Conservation (phyloP, 92 coral and sea anemone species). For the Parazoanthus swiftii region DNA sequence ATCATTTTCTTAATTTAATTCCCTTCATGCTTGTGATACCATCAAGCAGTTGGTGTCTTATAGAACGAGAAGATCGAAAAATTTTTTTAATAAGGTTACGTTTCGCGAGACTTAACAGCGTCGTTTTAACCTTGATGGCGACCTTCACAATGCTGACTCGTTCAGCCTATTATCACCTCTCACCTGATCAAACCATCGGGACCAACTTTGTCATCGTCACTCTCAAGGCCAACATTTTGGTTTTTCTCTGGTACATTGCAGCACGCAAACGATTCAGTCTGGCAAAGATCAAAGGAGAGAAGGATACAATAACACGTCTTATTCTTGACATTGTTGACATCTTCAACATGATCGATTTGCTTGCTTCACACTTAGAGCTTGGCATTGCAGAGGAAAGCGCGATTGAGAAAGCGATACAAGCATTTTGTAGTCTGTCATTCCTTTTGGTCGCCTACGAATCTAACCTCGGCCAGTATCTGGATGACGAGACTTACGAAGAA, state of each 20-base stretch:
- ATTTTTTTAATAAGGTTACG: too few relatives aligned
- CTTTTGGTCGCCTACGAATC: neutral
- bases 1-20: neutral
- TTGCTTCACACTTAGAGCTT: conserved; percentile 1
- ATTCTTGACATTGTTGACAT: conserved; percentile 47
- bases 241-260: conserved; percentile 6
- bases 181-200: conserved; percentile 4
- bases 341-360: conserved; percentile 46
- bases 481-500: too few relatives aligned
- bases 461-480: neutral
- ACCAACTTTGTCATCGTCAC: conserved; percentile 22
- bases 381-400: conserved; percentile 23
- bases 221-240: conserved; percentile 28
- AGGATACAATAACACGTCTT: conserved; percentile 14
- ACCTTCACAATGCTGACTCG: conserved; percentile 50
- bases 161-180: conserved; percentile 27
- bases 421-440: conserved; percentile 40
- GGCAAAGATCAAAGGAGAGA: neutral
- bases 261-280: conserved; percentile 6
- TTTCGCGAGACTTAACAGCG: too few relatives aligned
- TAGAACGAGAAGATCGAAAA: too few relatives aligned
- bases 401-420: conserved; percentile 43
- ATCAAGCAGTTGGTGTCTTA: too few relatives aligned
- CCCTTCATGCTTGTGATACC: neutral
- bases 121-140: conserved; percentile 21